Evolutionary conservation across 2,888 invertebrate species (phyloP).

Genomic region (Conus canariensis): DNA sequence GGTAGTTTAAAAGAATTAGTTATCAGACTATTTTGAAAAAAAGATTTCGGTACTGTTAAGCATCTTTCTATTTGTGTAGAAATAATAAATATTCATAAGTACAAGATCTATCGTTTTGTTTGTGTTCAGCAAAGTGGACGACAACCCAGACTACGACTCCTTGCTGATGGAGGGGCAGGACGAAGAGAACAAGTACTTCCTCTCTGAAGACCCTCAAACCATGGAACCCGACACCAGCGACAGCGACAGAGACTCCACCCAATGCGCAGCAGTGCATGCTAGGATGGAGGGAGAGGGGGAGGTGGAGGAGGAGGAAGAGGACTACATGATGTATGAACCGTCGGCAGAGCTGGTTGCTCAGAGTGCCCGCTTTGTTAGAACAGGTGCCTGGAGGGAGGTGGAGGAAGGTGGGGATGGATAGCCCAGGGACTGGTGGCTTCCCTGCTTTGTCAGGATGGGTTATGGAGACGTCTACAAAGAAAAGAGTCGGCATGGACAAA

Average conservation of each 20-base stretch:
- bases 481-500: background rate
- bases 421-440: background rate
- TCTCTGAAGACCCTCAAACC: slow-evolving; percentile 83
- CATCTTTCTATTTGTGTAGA: too few species aligned
- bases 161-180: slow-evolving; percentile 87
- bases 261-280: background rate
- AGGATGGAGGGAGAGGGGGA: background rate
- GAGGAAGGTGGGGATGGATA: background rate
- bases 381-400: slow-evolving; percentile 7
- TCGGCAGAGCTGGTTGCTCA: slow-evolving; percentile 32
- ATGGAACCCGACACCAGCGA: background rate
- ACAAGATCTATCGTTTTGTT: background rate
- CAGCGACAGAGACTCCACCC: slow-evolving; percentile 16
- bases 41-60: too few species aligned
- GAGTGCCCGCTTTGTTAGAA: background rate
- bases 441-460: background rate
- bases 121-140: slow-evolving; percentile 85
- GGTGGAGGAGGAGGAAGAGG: slow-evolving; percentile 28
- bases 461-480: background rate
- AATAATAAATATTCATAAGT: too few species aligned
- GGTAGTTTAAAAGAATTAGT: too few species aligned
- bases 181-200: slow-evolving; percentile 94
- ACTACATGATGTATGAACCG: slow-evolving; percentile 41
- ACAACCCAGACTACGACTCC: slow-evolving; percentile 89
- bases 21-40: too few species aligned